Evolutionary conservation across 2,797 vertebrate species (phyloP), one percentile per base, ranked within the genome.

Genomic region (Bufotes viridis): DNA sequence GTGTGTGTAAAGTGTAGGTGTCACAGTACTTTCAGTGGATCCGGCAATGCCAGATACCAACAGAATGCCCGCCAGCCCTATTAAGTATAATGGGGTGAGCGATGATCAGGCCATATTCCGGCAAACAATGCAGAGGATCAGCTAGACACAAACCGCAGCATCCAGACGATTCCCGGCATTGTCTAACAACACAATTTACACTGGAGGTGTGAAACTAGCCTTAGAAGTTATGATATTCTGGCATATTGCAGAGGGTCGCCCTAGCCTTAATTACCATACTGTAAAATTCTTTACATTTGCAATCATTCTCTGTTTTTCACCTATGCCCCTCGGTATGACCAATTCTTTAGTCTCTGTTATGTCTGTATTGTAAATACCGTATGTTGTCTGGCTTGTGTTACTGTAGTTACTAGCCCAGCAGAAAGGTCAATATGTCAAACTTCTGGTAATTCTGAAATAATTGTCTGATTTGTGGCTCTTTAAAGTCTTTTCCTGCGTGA

Each of bases 391-490:
- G 57, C 57, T 60, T 34, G 24, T 80, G 24, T 80, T 80, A 80
- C 2, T 15, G 7, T 60, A 20, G 24, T 80, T 34, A 18, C 78
- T 11, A 34, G 29, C 57, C 55, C 12, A 8, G 1, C 55, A 55
- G 55, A 53, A 51, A 78, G 75, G 75, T 78, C 58, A 60, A 1
- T 14, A 20, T 20, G 78, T 80, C 57, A 60, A 22, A 34, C 55
- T 18, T 29, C 58, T 80, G 57, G 58, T 60, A 80, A 60, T 60
- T 34, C 57, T 60, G 57, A 29, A 83, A 72, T 55, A n/a, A 10
- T 51, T 82, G 78, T 87, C 42, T 76, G 88, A 79, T 91, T 90
- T 91, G 88, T 90, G 85, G 89, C 61, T 88, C 63, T 88, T 90
- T 88, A 63, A 85, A 87, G 88, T 84, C 85, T 85, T 72, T 74